Percentiles rank a stretch among this genome's conserved stretches.
Evolutionary conservation across 2,797 vertebrate genomes (phyloP).

Genomic region (Threskiornis aethiopicus): DNA sequence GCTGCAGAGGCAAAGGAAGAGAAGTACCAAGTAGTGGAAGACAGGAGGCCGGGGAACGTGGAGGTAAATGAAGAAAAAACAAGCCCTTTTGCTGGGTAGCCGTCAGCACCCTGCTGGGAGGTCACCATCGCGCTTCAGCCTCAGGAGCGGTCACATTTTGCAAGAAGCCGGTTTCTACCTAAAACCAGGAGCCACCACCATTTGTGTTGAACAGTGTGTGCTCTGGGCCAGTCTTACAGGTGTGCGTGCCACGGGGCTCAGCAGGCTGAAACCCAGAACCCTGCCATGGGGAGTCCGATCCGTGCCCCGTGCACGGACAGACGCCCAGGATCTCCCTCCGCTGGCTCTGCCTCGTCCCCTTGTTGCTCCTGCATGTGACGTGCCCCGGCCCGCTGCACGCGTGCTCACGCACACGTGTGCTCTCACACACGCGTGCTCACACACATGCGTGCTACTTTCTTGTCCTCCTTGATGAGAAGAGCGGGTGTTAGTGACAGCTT

Average conservation of each 20-base stretch:
- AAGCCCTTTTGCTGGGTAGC: not conserved
- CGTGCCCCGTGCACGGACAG: rapidly evolving
- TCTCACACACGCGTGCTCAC: not conserved
- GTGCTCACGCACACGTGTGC: rapidly evolving
- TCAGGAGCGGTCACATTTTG: not conserved
- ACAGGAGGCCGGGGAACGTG: not conserved
- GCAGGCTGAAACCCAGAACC: not conserved
- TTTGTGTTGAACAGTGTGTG: not conserved
- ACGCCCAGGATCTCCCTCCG: not conserved
- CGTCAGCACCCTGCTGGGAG: not conserved
- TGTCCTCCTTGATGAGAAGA: not conserved
- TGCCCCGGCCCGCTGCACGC: rapidly evolving
- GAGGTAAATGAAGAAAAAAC: not conserved
- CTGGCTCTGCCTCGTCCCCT: not conserved
- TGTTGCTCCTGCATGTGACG: rapidly evolving
- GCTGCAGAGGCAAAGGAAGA: not conserved
- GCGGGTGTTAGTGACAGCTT: not conserved
- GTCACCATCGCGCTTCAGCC: rapidly evolving
- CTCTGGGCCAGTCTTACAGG: not conserved
- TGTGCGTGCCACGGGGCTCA: not conserved
- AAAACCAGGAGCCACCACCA: not conserved
- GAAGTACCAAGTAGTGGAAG: not conserved
- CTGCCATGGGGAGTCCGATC: rapidly evolving
- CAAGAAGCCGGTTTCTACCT: not conserved
- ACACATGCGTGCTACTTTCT: rapidly evolving